Conservation (phyloP, 2,113 vertebrate genomes). For the Emydocephalus ijimae region DNA sequence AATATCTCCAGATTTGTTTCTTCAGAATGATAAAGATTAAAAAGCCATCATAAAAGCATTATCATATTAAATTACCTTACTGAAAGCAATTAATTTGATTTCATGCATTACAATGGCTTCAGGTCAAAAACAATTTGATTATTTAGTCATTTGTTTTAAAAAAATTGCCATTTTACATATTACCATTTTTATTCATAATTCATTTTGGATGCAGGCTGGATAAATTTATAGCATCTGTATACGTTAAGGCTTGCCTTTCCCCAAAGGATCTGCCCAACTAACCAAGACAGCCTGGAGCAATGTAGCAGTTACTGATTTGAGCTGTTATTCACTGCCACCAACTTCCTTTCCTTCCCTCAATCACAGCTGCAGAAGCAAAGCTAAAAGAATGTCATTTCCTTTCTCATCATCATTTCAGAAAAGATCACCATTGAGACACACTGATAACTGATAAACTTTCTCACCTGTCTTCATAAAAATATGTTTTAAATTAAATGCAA, state of each 20-base stretch:
- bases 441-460: slow-evolving; percentile 20
- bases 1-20: slow-evolving; percentile 50
- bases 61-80: slow-evolving; percentile 56
- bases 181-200: slow-evolving; percentile 51
- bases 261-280: not conserved
- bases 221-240: slow-evolving; percentile 16
- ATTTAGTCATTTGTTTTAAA: slow-evolving; percentile 9
- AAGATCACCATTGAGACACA: slow-evolving; percentile 42
- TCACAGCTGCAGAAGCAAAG: not conserved
- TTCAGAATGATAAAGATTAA: slow-evolving; percentile 63
- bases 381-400: not conserved
- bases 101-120: slow-evolving; percentile 36
- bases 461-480: slow-evolving; percentile 30
- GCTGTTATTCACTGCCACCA: not conserved
- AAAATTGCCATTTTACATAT: slow-evolving; percentile 7
- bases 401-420: slow-evolving; percentile 26
- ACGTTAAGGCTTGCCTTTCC: not conserved
- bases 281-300: not conserved
- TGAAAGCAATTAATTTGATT: slow-evolving; percentile 57
- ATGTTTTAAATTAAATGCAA: slow-evolving; percentile 24
- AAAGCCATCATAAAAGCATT: slow-evolving; percentile 58
- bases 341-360: not conserved
- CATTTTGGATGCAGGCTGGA: slow-evolving; percentile 17
- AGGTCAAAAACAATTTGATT: slow-evolving; percentile 9
- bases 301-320: not conserved